Percentiles rank a stretch among this genome's conserved stretches.
Conservation (phyloP, 2,113 vertebrate species). For the Hassar affinis region DNA sequence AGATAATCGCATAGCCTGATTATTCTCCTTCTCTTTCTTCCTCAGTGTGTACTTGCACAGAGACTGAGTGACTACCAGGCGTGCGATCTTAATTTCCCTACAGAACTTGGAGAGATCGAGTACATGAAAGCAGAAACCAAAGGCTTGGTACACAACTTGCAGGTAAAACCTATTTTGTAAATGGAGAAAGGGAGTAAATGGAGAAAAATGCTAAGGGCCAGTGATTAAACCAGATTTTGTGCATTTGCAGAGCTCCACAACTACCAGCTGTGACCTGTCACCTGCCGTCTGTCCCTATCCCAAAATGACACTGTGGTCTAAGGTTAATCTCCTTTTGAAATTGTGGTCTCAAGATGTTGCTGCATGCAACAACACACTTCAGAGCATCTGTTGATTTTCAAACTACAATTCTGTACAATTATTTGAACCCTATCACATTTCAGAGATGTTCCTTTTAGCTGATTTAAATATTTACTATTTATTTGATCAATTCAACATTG, state of each 20-base stretch:
- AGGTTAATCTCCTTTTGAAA: background rate
- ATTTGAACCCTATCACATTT: background rate
- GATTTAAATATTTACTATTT: slow-evolving; percentile 6
- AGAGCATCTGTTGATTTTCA: slow-evolving; percentile 8
- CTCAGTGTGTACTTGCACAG: slow-evolving; percentile 26
- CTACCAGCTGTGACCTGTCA: background rate
- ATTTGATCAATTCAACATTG: background rate
- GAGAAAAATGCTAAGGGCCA: background rate
- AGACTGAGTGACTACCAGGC: background rate
- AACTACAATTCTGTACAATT: background rate
- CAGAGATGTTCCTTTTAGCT: background rate
- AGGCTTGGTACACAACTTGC: slow-evolving; percentile 39
- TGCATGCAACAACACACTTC: background rate
- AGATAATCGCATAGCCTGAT: background rate
- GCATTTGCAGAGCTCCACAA: slow-evolving; percentile 17
- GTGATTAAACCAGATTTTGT: background rate
- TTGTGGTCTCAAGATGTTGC: background rate
- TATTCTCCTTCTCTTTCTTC: background rate
- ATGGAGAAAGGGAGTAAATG: background rate
- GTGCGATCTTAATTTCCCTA: background rate
- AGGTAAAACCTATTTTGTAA: slow-evolving; percentile 28
- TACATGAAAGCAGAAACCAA: slow-evolving; percentile 14
- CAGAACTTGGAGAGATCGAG: background rate
- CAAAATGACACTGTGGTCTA: slow-evolving; percentile 19
- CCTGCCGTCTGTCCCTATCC: background rate